phyloP scores from a whole-genome alignment of 2,797 vertebrate genomes.

The Dromococcyx pavoninus region DNA sequence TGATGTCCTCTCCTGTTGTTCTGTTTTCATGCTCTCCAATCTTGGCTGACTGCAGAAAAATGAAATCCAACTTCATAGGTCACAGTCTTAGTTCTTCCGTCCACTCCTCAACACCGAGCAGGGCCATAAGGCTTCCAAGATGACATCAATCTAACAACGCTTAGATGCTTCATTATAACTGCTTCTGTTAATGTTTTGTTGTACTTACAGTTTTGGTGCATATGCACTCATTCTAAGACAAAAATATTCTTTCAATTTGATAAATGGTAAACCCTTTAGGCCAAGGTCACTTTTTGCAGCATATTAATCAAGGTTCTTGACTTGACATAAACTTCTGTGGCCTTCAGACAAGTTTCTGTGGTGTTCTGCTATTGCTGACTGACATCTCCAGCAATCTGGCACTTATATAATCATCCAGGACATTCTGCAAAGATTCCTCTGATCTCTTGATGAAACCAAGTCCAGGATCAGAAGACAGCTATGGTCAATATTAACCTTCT shows the following conservation, averaged over 20 bases:
- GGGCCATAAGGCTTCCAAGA: background rate
- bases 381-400: background rate
- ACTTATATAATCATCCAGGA: background rate
- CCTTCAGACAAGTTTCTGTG: background rate
- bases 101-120: background rate
- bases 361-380: background rate
- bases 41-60: background rate
- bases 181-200: background rate
- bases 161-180: background rate
- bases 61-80: fast-evolving
- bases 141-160: background rate
- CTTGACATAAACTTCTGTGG: background rate
- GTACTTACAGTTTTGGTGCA: background rate
- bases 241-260: background rate
- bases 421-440: background rate
- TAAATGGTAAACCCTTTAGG: background rate
- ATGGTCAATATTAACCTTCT: background rate
- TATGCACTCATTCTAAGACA: background rate
- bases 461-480: background rate
- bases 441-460: background rate
- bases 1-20: background rate
- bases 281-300: background rate
- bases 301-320: background rate
- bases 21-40: background rate
- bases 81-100: fast-evolving